Conservation (phyloP, 2,113 vertebrate species). For the Periophthalmodon schlosseri region DNA sequence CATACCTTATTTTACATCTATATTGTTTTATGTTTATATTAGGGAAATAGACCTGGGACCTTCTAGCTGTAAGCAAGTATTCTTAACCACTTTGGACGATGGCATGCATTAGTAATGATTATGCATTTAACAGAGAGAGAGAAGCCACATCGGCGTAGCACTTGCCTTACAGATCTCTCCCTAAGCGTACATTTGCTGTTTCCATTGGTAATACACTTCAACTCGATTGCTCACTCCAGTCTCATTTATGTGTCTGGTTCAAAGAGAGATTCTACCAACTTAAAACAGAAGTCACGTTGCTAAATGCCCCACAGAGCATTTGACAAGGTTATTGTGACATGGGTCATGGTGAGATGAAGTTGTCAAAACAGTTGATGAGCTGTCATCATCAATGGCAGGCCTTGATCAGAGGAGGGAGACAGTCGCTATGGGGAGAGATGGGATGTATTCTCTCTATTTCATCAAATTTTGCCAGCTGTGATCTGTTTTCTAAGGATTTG, state of each 20-base stretch:
- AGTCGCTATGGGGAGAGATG: neutral
- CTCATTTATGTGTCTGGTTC: neutral
- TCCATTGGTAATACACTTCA: neutral
- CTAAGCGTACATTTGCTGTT: too few species aligned
- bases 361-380: conserved; percentile 6
- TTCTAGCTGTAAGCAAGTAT: too few species aligned
- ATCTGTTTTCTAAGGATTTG: neutral
- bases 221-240: neutral
- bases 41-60: too few species aligned
- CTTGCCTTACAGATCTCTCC: too few species aligned
- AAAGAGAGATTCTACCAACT: neutral
- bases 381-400: neutral
- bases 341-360: conserved; percentile 1
- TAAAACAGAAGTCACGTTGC: neutral
- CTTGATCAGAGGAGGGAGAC: neutral
- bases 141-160: too few species aligned
- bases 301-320: neutral
- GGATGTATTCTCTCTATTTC: neutral
- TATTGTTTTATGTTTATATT: too few species aligned
- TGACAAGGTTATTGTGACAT: conserved; percentile 4
- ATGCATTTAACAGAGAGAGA: too few species aligned
- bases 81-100: too few species aligned
- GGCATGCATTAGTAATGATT: too few species aligned
- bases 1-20: too few species aligned
- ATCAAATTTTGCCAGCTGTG: neutral